These are phyloP conservation scores for Polydrusus pterygomalis DNA, from an alignment of 2,888 invertebrate species.

Conservation along the genomic window DNA sequence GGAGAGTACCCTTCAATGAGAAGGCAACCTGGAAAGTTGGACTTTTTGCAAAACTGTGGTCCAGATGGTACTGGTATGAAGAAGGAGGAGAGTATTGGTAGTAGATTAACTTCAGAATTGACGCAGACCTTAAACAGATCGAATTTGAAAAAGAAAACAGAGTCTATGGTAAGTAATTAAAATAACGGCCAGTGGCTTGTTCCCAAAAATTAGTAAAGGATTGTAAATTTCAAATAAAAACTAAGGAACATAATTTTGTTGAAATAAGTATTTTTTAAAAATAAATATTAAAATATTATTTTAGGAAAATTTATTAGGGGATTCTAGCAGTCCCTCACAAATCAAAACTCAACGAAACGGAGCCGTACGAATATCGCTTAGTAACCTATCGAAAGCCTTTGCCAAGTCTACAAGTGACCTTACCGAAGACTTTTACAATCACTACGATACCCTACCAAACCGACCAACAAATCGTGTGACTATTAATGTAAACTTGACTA, in stretches of 20 bases:
- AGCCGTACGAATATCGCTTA: constrained; percentile 69
- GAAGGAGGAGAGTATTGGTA: constrained; percentile 74
- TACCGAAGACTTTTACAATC: constrained; percentile 55
- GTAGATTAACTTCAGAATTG: constrained; percentile 83
- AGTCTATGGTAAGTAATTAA: constrained; percentile 78
- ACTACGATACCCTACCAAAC: constrained; percentile 53
- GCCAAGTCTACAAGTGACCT: constrained; percentile 68
- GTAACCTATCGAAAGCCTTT: constrained; percentile 64
- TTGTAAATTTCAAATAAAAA: no score
- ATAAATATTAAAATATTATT: constrained; percentile 9
- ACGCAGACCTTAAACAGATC: constrained; percentile 85
- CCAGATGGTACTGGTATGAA: constrained; percentile 45
- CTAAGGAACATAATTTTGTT: no score
- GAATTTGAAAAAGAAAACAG: constrained; percentile 83
- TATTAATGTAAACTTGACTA: constrained; percentile 67
- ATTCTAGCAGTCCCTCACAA: constrained; percentile 60
- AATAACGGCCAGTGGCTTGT: no score
- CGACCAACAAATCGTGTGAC: constrained; percentile 65
- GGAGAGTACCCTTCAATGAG: constrained; percentile 79
- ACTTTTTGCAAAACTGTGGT: constrained; percentile 75
- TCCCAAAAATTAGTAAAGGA: no score
- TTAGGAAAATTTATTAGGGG: constrained; percentile 67
- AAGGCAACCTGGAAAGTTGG: constrained; percentile 82
- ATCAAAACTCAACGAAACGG: constrained; percentile 70
- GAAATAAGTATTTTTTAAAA: no score